A percentile compares a stretch with the other conserved stretches of the same genome.
Evolutionary conservation across 2,113 vertebrate species (phyloP).

Genomic region (Centropus bengalensis): DNA sequence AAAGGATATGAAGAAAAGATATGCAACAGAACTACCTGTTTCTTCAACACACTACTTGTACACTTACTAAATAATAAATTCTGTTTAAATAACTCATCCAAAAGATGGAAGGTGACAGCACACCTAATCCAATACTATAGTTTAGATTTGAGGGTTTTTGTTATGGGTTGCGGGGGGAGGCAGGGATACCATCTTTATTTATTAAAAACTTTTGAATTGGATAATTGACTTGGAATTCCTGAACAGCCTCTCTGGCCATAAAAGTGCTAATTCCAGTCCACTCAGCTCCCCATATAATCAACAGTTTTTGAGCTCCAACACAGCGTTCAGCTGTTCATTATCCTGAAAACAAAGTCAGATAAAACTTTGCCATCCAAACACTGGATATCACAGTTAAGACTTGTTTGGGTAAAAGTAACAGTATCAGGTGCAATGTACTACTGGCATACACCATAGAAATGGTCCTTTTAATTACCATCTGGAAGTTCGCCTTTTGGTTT

Average conservation of each 20-base stretch:
- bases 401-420: neutral
- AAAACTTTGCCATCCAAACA: neutral
- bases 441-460: neutral
- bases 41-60: neutral
- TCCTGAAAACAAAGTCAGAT: neutral
- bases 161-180: neutral
- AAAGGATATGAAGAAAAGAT: neutral
- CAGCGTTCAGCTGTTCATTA: neutral
- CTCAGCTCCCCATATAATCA: neutral
- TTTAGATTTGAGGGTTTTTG: neutral
- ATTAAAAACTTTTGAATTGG: no score
- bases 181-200: neutral
- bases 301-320: neutral
- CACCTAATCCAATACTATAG: neutral
- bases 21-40: neutral
- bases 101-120: neutral
- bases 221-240: neutral
- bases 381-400: neutral
- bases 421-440: neutral
- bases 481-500: neutral
- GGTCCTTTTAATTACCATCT: neutral
- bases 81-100: neutral
- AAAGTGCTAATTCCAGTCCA: neutral
- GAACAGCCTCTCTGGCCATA: neutral
- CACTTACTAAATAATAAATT: neutral